Evolutionary conservation across 2,113 vertebrate genomes (phyloP).

Genomic region (Reinhardtius hippoglossoides): DNA sequence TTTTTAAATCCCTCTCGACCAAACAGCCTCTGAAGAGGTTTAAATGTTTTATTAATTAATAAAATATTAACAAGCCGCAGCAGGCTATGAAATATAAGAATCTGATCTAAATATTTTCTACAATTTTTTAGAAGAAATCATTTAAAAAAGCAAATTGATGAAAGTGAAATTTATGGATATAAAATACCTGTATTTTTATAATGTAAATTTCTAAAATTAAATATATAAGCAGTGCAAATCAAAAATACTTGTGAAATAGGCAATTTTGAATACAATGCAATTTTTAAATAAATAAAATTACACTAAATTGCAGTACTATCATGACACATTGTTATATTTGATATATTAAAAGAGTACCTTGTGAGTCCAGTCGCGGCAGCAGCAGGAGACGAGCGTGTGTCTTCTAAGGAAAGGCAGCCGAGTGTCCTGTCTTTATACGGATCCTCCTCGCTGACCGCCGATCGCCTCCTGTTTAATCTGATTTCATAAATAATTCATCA

Average conservation of each 20-base stretch:
- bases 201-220: background rate
- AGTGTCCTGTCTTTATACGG: conserved; percentile 59
- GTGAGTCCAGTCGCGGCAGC: conserved; percentile 30
- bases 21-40: background rate
- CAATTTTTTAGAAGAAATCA: background rate
- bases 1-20: background rate
- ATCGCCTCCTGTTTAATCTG: conserved; percentile 44
- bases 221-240: background rate
- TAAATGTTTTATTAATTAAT: conserved; percentile 22
- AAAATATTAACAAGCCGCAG: conserved; percentile 44
- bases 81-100: conserved; percentile 15
- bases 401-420: conserved; percentile 43
- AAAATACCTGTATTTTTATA: background rate
- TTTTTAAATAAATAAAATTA: background rate
- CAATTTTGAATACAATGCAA: background rate
- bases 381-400: conserved; percentile 46
- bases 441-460: conserved; percentile 58
- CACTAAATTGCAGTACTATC: background rate
- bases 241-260: background rate
- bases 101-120: background rate
- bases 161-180: no score
- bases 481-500: conserved; percentile 78
- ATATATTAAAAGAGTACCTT: conserved; percentile 41
- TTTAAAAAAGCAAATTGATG: background rate
- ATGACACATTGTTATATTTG: background rate